These are phyloP conservation scores for Cosmia trapezina DNA, from an alignment of 2,888 invertebrate species.

Conservation along the genomic window DNA sequence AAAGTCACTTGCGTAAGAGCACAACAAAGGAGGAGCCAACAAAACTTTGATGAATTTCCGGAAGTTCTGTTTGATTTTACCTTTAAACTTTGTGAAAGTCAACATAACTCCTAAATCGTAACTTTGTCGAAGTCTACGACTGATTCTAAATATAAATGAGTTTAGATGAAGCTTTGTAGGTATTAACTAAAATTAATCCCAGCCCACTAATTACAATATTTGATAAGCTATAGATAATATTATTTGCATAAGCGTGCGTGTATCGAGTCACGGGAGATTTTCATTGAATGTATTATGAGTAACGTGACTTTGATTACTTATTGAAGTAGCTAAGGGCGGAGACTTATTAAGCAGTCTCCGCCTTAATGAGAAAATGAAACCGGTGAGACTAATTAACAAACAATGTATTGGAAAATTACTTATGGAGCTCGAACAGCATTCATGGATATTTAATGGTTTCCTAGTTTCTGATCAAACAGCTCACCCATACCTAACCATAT, in stretches of 20 bases:
- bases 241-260: background rate
- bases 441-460: too few relatives aligned
- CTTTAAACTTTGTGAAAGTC: constrained; percentile 6
- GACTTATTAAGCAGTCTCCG: too few relatives aligned
- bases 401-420: background rate
- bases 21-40: too few relatives aligned
- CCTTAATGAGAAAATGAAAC: background rate
- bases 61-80: constrained; percentile 16
- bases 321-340: background rate
- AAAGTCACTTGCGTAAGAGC: background rate
- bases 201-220: constrained; percentile 7
- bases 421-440: background rate
- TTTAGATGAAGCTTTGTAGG: background rate
- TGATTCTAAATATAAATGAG: constrained; percentile 5
- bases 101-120: constrained; percentile 3
- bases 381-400: background rate
- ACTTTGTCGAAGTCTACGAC: constrained; percentile 17
- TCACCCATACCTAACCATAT: too few relatives aligned
- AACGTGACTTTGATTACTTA: background rate
- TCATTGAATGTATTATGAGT: background rate
- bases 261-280: background rate
- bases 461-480: too few relatives aligned
- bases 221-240: constrained; percentile 16
- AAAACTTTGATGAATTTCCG: background rate
- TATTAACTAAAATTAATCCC: constrained; percentile 23